Evolutionary conservation across 1,140 invertebrate genomes (phyloP), one percentile per base, ranked within the genome.

Genomic region (Bemisia tabaci): DNA sequence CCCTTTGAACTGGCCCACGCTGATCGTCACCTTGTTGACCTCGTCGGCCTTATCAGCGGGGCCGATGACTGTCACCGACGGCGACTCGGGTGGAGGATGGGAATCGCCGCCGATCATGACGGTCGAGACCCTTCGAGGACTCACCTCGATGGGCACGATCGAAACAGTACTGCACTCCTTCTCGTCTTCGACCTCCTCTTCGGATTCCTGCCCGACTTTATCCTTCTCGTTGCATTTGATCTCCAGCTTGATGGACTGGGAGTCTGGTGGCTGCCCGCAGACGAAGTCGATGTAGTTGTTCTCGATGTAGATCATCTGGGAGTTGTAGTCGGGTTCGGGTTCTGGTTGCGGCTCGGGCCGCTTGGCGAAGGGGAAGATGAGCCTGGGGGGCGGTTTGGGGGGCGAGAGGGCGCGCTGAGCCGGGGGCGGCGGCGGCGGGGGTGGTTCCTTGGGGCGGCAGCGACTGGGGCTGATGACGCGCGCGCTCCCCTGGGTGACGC

Each of bases 1-100:
- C 9, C 69, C 17, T 17, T 48, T 48, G 17, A 48, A 48, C 5
- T 48, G 72, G 25, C 72, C 73, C 1, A 74, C 72, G 61, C 70
- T 74, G n/a, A 74, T 74, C 0, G 73, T 74, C 12, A 74, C 70
- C 68, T 71, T 74, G 76, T 67, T 71, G 23, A 74, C 2, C 76
- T 75, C 1, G 78, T 77, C 0, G 77, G 79, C 77, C 77, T 78
- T 59, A 74, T 77, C 2, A 75, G 78, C 0, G 77, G 76, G 64
- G 74, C 72, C 76, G 77, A 78, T 60, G 70, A 73, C 2, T 69
- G 70, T 17, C 77, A 79, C 26, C 77, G 74, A 12, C 75, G 74
- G 0, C 70, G n/a, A n/a, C n/a, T n/a, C 21, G n/a, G 26, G 66
- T 12, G 48, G 69, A 65, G 62, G 21, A 22, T 17, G 24, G 25